Conservation (phyloP, 1,140 invertebrate genomes). For the Apis laboriosa region DNA sequence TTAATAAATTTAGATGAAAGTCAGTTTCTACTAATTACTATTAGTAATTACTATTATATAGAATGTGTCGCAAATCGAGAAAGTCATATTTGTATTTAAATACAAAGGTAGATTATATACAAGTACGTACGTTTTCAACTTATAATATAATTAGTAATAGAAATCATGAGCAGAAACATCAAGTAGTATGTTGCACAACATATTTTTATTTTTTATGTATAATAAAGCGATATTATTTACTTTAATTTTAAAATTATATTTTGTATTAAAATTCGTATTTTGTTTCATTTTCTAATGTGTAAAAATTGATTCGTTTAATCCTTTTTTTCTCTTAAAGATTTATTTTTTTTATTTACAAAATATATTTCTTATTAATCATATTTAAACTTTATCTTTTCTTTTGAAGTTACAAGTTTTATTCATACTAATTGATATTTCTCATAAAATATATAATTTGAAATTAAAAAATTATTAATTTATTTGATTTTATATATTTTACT, state of each 20-base stretch:
- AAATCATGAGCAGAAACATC: slow-evolving; percentile 11
- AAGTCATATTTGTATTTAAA: slow-evolving; percentile 21
- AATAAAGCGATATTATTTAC: neutral
- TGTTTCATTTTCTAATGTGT: slow-evolving; percentile 10
- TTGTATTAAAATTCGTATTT: neutral
- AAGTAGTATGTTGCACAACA: slow-evolving; percentile 33
- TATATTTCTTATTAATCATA: no score
- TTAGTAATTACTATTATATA: neutral
- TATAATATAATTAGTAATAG: slow-evolving; percentile 1
- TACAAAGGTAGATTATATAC: slow-evolving; percentile 6
- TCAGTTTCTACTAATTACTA: slow-evolving; percentile 2
- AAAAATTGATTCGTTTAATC: neutral
- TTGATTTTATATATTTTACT: neutral
- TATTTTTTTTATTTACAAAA: neutral
- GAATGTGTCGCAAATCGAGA: neutral
- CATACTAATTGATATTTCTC: neutral
- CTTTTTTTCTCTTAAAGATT: neutral
- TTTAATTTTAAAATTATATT: neutral
- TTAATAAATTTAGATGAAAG: slow-evolving; percentile 12
- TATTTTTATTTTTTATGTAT: slow-evolving; percentile 19
- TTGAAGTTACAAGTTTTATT: neutral
- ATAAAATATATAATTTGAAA: neutral
- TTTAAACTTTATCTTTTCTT: neutral
- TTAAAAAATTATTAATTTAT: neutral
- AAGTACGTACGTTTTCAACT: slow-evolving; percentile 16